These are phyloP conservation scores for Ommatoiulus sabulosus DNA, from an alignment of 2,888 invertebrate genomes.

Conservation along the genomic window DNA sequence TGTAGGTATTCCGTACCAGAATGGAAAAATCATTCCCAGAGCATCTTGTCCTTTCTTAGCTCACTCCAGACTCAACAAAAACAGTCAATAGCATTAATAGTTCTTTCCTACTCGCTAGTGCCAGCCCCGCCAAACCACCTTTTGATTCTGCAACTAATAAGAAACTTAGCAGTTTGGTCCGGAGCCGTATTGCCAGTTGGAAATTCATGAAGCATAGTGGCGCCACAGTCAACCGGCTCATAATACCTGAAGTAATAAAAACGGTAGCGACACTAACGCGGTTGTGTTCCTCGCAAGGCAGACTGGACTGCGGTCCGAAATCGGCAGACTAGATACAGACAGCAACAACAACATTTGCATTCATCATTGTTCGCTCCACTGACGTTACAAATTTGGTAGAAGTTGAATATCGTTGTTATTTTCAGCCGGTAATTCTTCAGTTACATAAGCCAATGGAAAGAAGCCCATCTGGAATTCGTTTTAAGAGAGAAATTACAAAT, in stretches of 20 bases:
- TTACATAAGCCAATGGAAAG: slow-evolving; percentile 58
- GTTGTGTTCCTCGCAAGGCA: background rate
- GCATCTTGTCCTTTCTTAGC: background rate
- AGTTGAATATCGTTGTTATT: slow-evolving; percentile 20
- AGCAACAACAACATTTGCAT: background rate
- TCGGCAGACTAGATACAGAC: slow-evolving; percentile 39
- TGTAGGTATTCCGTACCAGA: background rate
- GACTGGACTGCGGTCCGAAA: slow-evolving; percentile 15
- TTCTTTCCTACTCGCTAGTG: background rate
- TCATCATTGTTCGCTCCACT: background rate
- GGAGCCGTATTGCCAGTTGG: background rate
- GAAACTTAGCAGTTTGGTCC: background rate
- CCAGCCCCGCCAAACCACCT: background rate
- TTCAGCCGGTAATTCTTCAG: slow-evolving; percentile 51
- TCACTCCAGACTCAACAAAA: background rate
- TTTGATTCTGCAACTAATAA: background rate
- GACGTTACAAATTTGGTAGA: background rate
- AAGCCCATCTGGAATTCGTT: slow-evolving; percentile 55
- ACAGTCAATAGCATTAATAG: background rate
- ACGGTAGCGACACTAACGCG: background rate
- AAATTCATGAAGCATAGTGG: background rate
- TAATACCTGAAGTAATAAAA: slow-evolving; percentile 2
- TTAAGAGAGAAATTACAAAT: background rate
- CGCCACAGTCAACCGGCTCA: background rate
- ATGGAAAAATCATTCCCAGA: background rate